phyloP scores from a whole-genome alignment of 1,140 invertebrate species.

The Colletes gigas region DNA sequence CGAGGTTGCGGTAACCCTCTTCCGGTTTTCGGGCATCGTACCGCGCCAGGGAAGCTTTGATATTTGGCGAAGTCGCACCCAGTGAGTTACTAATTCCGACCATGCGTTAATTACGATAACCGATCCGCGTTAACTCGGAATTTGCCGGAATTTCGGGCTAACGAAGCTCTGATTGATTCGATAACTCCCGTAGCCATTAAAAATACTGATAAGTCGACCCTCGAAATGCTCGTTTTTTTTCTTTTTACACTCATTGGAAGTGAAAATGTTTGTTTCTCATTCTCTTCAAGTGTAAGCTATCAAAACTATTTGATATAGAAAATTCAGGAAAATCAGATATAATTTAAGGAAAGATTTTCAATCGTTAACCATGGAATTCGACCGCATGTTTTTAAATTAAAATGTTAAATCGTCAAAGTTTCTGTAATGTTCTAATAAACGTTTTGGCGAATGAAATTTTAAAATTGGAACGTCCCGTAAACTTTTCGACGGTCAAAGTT shows the following conservation, averaged over 20 bases:
- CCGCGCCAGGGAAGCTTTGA: conserved; percentile 14
- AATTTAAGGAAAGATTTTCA: not conserved
- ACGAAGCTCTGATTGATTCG: not conserved
- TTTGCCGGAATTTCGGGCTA: not conserved
- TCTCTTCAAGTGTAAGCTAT: too few species aligned
- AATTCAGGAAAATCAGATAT: too few species aligned
- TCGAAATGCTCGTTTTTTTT: too few species aligned
- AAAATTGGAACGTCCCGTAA: not conserved
- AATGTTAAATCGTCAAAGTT: not conserved
- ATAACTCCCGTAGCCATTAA: not conserved
- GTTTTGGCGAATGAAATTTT: conserved; percentile 19
- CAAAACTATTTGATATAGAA: too few species aligned
- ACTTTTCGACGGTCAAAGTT: not conserved
- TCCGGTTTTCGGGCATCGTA: conserved; percentile 19
- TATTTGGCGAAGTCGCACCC: conserved; percentile 9
- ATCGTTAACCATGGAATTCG: not conserved
- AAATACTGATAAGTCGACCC: too few species aligned
- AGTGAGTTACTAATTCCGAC: conserved; percentile 6
- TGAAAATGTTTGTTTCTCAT: too few species aligned
- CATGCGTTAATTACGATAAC: conserved; percentile 32
- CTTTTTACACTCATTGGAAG: too few species aligned
- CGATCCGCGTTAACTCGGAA: not conserved
- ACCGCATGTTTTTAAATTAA: not conserved
- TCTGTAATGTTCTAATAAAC: not conserved
- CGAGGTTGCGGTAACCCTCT: conserved; percentile 49